Evolutionary conservation across 2,113 vertebrate genomes (phyloP), one percentile per base, ranked within the genome.

Genomic region (Hystrix cristata): DNA sequence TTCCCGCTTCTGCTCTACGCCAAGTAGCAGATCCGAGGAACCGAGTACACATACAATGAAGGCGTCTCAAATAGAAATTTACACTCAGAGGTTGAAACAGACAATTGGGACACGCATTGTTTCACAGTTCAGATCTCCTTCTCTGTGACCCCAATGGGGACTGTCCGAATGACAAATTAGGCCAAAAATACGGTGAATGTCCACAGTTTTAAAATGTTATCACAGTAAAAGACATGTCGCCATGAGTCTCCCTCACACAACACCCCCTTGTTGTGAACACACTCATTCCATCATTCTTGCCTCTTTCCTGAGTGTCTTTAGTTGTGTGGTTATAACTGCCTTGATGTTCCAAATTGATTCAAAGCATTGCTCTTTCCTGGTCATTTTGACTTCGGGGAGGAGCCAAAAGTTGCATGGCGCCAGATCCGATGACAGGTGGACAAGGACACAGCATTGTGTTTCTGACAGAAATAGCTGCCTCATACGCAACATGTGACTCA

Each of bases 51-150:
- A 53, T n/a, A 74, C 59, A 43, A 53, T 3, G 53, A 55, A 90
- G 18, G 57, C 19, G 71, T 94, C 94, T 95, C 57, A 84, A 38
- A 43, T 76, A 81, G 59, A 94, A 95, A 92, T 91, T 57, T n/a
- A 87, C 4, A 69, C n/a, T 84, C 69, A 67, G 1, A 90, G 25
- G 74, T 80, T 96, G 69, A 86, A 64, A 64, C 7, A 51, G 69
- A 34, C 29, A 92, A 81, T 25, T 71, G 23, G 48, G 38, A 80
- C 81, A 57, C 12, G 25, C 19, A 46, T 60, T 92, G 53, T 81
- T 89, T 76, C 64, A 65, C 15, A 21, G 29, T 25, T 16, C 21
- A 15, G 23, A 57, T 57, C 25, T 60, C 51, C 55, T 94, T 95
- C 81, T n/a, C 80, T 62, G 21, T 27, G 31, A 31, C 91, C 72